Conservation (phyloP, 2,888 invertebrate species). For the Poecilobothrus nobilitatus region DNA sequence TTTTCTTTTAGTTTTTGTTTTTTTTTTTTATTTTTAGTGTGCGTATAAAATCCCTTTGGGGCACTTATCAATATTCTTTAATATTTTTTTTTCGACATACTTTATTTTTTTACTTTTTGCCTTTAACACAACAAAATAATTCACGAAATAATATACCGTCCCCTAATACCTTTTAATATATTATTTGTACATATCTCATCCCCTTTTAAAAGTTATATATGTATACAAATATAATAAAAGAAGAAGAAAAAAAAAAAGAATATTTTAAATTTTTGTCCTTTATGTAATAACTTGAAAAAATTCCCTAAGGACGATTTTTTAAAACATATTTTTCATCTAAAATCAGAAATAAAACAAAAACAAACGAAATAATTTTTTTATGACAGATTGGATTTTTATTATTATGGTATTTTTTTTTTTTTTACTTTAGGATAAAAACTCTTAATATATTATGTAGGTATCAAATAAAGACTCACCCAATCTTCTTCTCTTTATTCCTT, state of each 20-base stretch:
- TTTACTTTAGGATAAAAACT: background rate
- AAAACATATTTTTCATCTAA: background rate
- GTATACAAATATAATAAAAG: background rate
- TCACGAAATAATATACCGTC: too few relatives aligned
- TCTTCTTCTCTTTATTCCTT: background rate
- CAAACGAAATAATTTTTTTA: background rate
- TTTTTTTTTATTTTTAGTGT: background rate
- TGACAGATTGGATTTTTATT: slow-evolving; percentile 1
- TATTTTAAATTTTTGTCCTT: background rate
- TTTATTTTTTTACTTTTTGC: too few relatives aligned
- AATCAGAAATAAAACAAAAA: background rate
- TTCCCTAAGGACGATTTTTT: background rate
- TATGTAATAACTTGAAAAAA: background rate
- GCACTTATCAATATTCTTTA: background rate
- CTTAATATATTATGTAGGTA: too few relatives aligned
- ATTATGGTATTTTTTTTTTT: background rate
- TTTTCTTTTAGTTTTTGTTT: too few relatives aligned
- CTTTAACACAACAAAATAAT: too few relatives aligned
- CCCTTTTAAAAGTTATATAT: background rate
- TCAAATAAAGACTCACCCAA: too few relatives aligned
- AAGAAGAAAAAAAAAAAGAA: background rate
- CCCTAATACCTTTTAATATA: background rate
- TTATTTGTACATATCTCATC: background rate
- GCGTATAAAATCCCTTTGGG: background rate
- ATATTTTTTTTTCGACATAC: too few relatives aligned